Base-by-base conservation (phyloP, 2,113 vertebrate genomes). In the Varanus salvator region DNA sequence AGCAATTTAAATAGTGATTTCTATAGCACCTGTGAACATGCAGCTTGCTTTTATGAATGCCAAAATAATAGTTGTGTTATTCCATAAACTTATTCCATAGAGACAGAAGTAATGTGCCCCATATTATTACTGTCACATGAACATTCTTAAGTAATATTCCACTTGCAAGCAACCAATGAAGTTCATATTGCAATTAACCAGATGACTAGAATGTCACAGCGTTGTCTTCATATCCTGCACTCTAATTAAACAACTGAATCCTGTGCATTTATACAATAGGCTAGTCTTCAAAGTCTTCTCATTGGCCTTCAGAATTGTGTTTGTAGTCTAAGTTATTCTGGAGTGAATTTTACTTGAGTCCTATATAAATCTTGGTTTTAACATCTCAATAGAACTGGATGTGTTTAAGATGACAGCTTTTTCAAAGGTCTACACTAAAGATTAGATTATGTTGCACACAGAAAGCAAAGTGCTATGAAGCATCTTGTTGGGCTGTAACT, bases 361-460 rank as follows among this genome's bases (percentile, higher is more conserved):
- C 38, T 80, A 60, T 86, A 76, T 31, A 72, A 25, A 85, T 6
- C 72, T 71, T 54, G 31, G 72, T n/a, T 19, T 38, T 80, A 48
- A 86, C 75, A 80, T 29, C 69, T 80, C 86, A 87, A 50, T 14
- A 80, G 74, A 17, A 50, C 25, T 78, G 60, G 44, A 50, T 38
- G 21, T 34, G 19, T 87, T 80, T 80, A 69, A 52, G 60, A 68
- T n/a, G 76, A 87, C 29, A 69, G 38, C 34, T 68, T 52, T 21
- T 87, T 80, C 68, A 80, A 80, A 66, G 44, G 64, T 80, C 76
- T 86, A 69, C 75, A 87, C 76, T 86, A 69, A 57, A 87, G 57
- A 76, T 68, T n/a, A 71, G 44, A 1, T 85, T 54, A 72, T 29
- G 52, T 44, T 31, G 25, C 15, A 50, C 4, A 78, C 1, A 48